Conservation (phyloP, 2,888 invertebrate species). For the Andrena bucephala region DNA sequence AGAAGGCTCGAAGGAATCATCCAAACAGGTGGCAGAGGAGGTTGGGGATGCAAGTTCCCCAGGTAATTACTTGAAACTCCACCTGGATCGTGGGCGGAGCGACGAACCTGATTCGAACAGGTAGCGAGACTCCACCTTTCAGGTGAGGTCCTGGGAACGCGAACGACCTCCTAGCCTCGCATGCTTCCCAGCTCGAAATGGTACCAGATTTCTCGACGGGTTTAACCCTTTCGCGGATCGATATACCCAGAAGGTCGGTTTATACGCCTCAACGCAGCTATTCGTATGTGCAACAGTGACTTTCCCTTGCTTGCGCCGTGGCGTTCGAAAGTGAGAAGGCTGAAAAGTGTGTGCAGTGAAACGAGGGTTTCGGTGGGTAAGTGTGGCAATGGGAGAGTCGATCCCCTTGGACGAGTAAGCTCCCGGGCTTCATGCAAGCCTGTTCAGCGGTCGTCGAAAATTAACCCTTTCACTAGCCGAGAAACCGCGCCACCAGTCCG, state of each 20-base stretch:
- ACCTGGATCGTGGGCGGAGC: constrained; percentile 12
- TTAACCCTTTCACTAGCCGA: constrained; percentile 75
- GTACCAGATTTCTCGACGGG: constrained; percentile 78
- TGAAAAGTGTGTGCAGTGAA: background rate
- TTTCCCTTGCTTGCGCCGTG: constrained; percentile 3
- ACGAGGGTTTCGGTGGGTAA: constrained; percentile 5
- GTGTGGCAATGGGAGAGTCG: constrained; percentile 7
- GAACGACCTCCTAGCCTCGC: constrained; percentile 8
- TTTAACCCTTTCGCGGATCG: constrained; percentile 75
- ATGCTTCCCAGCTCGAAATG: constrained; percentile 66
- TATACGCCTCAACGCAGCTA: background rate
- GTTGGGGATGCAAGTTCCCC: background rate
- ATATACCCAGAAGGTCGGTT: constrained; percentile 51
- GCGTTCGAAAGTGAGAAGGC: constrained; percentile 15
- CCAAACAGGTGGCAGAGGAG: background rate
- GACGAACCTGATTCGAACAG: background rate
- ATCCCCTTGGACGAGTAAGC: constrained; percentile 4
- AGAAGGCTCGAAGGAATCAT: background rate
- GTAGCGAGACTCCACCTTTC: constrained; percentile 2
- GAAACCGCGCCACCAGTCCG: constrained; percentile 1
- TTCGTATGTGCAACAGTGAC: constrained; percentile 13
- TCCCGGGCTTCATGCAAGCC: constrained; percentile 65
- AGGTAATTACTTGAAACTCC: background rate
- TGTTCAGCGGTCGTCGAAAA: constrained; percentile 67
- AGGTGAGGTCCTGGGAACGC: constrained; percentile 1